Evolutionary conservation across 1,140 invertebrate genomes (phyloP), one percentile per base, ranked within the genome.

Genomic region (Drosophila repleta): DNA sequence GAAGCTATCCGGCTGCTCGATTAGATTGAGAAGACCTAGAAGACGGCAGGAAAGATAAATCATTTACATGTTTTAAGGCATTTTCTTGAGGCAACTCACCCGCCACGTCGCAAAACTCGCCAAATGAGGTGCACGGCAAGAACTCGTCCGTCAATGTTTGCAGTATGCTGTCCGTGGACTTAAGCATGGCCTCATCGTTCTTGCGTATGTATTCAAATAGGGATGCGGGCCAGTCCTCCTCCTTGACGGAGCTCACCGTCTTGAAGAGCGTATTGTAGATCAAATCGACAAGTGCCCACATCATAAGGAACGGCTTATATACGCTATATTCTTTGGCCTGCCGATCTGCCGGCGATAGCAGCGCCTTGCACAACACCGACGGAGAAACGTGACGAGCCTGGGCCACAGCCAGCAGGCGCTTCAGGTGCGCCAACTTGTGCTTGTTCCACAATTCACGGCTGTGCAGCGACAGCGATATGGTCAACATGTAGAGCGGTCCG

Each of bases 171-270:
- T 98, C 97, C 15, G 97, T 97, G 29, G 95, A 95, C 92, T 99
- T 98, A 10, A 98, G 93, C 90, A 99, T 93, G 10, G 94, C 93
- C 92, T 97, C 97, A 93, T 99, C 98, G 93, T 98, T 98, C 85
- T 97, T 95, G 4, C 98, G 94, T 80, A 99, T 97, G 90, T 97
- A 98, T 89, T 98, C 97, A 24, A 98, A 98, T 62, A 99, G 93
- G 67, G 95, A 94, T 4, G 95, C 94, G 4, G 97, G 95, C 98
- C 98, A 99, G 71, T 96, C 95, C 58, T 96, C 95, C 64, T 96
- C 95, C 15, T 94, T 94, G 10, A 94, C 93, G n/a, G 96, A 94
- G 55, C 91, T 93, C 0, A 97, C 95, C 87, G 95, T 95, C 95
- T 97, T 93, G 39, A 93, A 93, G 37, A 92, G 73, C 68, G 95